Evolutionary conservation across 2,888 invertebrate species (phyloP), one percentile per base, ranked within the genome.

Genomic region (Chromoteleia sp.): DNA sequence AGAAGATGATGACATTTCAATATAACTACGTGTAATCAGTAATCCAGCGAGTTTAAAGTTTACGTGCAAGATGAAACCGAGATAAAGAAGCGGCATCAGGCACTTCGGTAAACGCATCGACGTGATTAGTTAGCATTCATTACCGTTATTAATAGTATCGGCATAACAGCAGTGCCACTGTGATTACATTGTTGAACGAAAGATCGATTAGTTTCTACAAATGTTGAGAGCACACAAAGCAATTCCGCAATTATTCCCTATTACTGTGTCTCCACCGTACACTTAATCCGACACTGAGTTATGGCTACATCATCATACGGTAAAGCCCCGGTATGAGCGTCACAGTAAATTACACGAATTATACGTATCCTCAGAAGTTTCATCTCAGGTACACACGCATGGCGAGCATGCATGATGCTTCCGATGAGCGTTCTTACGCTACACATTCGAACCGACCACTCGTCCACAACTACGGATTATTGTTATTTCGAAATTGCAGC

Each of bases 191-290:
- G 79, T 68, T 59, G 52, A 74, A 74, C 68, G 63, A 48, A 75
- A 73, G 81, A 83, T 82, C 82, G 82, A 82, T 84, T 70, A 83
- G 80, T 84, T 85, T 83, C 82, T 77, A 58, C 81, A 56, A 83
- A 82, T 82, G 83, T 56, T 71, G 76, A 15, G 76, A 73, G 54
- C 67, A 68, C 68, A 50, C 75, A 70, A 25, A 52, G 71, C 77
- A 50, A 80, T 83, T 73, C 67, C 76, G 70, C 83, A 81, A 83
- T 81, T 81, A 83, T 83, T 83, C 76, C 70, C 78, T 50, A 83
- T 83, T 83, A 81, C 83, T 29, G 59, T 80, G 74, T 77, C 77
- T 71, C 80, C 71, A 63, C 67, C 68, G 61, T 79, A 63, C 82
- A 76, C 79, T 79, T 83, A 77, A 83, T 83, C 80, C 77, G 80